Conservation (phyloP, 2,888 invertebrate genomes). For the Sesamia inferens region DNA sequence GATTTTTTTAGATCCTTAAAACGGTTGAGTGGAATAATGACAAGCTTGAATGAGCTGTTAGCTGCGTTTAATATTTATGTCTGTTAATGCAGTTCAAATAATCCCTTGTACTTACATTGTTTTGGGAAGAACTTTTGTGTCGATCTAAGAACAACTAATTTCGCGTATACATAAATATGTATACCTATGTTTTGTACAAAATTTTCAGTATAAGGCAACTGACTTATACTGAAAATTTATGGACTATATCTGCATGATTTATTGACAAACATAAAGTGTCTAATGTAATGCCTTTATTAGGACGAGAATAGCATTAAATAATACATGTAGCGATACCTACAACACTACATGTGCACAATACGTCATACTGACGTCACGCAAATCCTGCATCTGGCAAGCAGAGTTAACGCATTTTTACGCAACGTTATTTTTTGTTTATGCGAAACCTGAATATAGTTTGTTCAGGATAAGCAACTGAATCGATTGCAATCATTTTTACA, state of each 20-base stretch:
- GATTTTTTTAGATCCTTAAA: slow-evolving; percentile 65
- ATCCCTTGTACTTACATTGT: slow-evolving; percentile 43
- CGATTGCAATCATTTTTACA: too few relatives aligned
- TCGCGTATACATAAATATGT: too few relatives aligned
- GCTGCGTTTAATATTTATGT: slow-evolving; percentile 58
- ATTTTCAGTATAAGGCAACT: not conserved
- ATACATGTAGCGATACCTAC: too few relatives aligned
- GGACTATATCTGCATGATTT: not conserved
- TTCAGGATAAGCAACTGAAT: too few relatives aligned
- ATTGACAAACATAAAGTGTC: not conserved
- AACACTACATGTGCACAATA: too few relatives aligned
- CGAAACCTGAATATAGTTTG: too few relatives aligned
- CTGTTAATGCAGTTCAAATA: slow-evolving; percentile 58
- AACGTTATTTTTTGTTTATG: too few relatives aligned
- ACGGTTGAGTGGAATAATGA: slow-evolving; percentile 58
- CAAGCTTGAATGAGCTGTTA: slow-evolving; percentile 62
- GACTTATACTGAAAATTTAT: too few relatives aligned
- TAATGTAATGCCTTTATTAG: not conserved
- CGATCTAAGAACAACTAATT: too few relatives aligned
- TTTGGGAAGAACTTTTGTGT: not conserved
- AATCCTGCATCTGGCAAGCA: too few relatives aligned
- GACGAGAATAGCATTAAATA: not conserved
- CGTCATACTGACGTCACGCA: too few relatives aligned
- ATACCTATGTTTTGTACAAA: not conserved
- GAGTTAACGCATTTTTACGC: too few relatives aligned